These are phyloP conservation scores for Nematolebias whitei DNA, from an alignment of 2,113 vertebrate species.

Conservation along the genomic window DNA sequence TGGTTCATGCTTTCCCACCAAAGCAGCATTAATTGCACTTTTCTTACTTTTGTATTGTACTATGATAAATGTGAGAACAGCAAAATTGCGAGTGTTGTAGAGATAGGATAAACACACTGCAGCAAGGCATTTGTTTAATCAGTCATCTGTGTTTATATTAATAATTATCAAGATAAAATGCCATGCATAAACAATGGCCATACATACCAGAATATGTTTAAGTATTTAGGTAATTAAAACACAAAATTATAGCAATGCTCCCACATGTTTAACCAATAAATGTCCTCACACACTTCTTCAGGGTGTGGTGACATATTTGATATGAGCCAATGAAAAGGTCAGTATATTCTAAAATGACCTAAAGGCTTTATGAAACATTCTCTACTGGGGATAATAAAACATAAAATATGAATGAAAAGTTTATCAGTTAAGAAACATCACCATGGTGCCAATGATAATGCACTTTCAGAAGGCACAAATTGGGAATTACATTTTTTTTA, in stretches of 20 bases:
- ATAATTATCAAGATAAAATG: not conserved
- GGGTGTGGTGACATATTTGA: constrained; percentile 51
- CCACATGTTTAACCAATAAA: too few relatives aligned
- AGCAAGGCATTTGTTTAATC: too few relatives aligned
- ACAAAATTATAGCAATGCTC: not conserved
- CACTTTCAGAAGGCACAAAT: too few relatives aligned
- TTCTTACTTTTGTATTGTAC: too few relatives aligned
- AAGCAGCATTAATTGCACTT: too few relatives aligned
- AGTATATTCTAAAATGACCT: constrained; percentile 44
- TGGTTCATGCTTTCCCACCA: too few relatives aligned
- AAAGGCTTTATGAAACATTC: constrained; percentile 29
- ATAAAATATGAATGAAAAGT: constrained; percentile 26
- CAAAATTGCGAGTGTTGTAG: too few relatives aligned
- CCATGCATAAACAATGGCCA: not conserved
- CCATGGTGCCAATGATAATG: not conserved
- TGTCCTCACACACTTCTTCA: constrained; percentile 38
- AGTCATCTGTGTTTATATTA: not conserved
- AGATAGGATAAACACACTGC: too few relatives aligned
- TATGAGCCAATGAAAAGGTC: constrained; percentile 30
- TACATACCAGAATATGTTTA: too few relatives aligned
- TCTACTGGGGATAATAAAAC: constrained; percentile 21
- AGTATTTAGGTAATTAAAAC: constrained; percentile 15
- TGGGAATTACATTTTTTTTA: too few relatives aligned
- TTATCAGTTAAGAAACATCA: not conserved
- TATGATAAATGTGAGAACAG: too few relatives aligned